A percentile compares a stretch with the other conserved stretches of the same genome.
phyloP scores from a whole-genome alignment of 2,113 vertebrate genomes.

The Malurus elegans region DNA sequence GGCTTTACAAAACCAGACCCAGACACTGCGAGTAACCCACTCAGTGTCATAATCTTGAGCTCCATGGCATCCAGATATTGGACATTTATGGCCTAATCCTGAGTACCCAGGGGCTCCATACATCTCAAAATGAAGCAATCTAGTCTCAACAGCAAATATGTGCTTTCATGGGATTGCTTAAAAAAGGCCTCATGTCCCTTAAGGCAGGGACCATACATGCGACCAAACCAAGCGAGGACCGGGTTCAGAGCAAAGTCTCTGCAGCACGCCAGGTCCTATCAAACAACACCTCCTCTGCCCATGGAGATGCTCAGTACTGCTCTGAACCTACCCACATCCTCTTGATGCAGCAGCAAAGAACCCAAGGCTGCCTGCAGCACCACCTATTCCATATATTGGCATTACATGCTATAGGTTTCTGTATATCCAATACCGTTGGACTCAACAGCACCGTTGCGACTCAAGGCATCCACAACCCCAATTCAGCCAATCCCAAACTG shows the following conservation, averaged over 20 bases:
- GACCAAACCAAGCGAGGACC: neutral
- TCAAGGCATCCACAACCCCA: neutral
- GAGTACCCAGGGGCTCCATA: neutral
- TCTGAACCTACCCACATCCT: neutral
- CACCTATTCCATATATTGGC: fast-evolving
- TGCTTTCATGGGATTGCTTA: neutral
- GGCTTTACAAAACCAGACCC: neutral
- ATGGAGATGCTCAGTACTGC: neutral
- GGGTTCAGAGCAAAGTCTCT: slow-evolving; percentile 17
- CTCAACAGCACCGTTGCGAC: neutral
- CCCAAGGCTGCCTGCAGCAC: neutral
- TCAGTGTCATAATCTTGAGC: neutral
- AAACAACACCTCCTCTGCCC: neutral
- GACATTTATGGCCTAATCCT: neutral
- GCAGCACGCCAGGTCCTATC: neutral
- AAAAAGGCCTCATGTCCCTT: slow-evolving; percentile 12
- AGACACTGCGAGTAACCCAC: neutral
- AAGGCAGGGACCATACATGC: neutral
- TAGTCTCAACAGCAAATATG: neutral
- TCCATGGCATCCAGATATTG: neutral
- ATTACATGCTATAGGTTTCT: neutral
- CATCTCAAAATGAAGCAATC: neutral
- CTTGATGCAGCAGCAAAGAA: neutral
- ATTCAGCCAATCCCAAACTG: neutral
- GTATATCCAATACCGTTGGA: neutral